phyloP scores from a whole-genome alignment of 35 echinoderm and acorn worm species.

The Diadema setosum region DNA sequence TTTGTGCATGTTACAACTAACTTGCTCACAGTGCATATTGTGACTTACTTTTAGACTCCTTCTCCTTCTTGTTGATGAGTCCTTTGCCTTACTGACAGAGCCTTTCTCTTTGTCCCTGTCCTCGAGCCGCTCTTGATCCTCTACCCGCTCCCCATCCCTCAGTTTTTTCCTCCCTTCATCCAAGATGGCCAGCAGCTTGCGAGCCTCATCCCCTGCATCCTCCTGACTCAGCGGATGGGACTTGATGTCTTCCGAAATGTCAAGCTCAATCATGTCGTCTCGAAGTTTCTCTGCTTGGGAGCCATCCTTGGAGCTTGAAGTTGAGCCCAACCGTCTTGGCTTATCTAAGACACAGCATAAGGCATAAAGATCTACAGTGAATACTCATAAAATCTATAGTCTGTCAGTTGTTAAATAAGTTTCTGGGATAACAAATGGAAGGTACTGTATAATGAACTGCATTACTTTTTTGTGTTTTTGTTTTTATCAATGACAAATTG shows the following conservation, averaged over 20 bases:
- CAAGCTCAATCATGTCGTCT: neutral
- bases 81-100: neutral
- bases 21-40: no score
- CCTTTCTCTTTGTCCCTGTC: neutral
- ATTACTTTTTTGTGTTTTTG: no score
- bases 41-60: neutral
- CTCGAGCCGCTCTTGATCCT: neutral
- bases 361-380: no score
- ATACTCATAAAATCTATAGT: no score
- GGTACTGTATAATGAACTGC: no score
- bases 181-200: neutral
- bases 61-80: neutral
- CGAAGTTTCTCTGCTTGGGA: neutral
- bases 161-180: neutral
- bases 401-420: no score
- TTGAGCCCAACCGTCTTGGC: neutral
- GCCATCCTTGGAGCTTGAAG: slow-evolving; percentile 5
- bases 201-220: neutral
- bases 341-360: neutral
- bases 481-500: no score
- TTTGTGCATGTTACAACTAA: no score
- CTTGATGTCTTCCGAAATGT: neutral
- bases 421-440: no score
- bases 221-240: neutral
- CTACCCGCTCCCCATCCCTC: neutral